Evolutionary conservation across 2,797 vertebrate species (phyloP).

Genomic region (Mareca penelope): DNA sequence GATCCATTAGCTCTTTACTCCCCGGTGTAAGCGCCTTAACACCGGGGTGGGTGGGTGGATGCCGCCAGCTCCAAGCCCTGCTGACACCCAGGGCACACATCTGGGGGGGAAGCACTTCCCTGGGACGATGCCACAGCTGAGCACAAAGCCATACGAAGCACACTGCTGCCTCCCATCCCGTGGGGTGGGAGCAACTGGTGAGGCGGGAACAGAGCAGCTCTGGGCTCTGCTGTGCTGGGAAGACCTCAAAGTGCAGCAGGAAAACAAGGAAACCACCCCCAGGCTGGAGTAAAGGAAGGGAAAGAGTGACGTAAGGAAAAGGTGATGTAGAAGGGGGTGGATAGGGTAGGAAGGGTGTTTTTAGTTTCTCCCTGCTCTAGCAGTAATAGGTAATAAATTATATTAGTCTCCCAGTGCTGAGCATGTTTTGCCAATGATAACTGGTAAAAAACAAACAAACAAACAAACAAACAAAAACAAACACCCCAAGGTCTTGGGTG

Average conservation of each 20-base stretch:
- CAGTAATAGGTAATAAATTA: no score
- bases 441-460: no score
- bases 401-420: no score
- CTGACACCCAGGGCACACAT: fast-evolving
- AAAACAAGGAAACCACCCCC: background rate
- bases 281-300: background rate
- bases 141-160: fast-evolving
- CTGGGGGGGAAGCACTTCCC: background rate
- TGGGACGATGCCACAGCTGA: background rate
- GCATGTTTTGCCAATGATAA: no score
- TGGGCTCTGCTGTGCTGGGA: fast-evolving
- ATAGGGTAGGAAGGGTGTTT: no score
- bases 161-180: fast-evolving
- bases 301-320: background rate
- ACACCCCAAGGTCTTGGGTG: background rate
- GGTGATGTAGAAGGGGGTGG: background rate
- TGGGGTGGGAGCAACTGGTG: fast-evolving
- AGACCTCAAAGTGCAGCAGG: background rate
- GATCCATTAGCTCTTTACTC: background rate
- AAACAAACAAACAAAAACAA: no score
- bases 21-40: background rate
- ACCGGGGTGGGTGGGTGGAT: background rate
- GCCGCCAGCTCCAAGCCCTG: fast-evolving
- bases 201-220: fast-evolving
- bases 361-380: no score